Base-by-base conservation (phyloP, 92 coral and sea anemone genomes). In the Zoanthus solanderi region DNA sequence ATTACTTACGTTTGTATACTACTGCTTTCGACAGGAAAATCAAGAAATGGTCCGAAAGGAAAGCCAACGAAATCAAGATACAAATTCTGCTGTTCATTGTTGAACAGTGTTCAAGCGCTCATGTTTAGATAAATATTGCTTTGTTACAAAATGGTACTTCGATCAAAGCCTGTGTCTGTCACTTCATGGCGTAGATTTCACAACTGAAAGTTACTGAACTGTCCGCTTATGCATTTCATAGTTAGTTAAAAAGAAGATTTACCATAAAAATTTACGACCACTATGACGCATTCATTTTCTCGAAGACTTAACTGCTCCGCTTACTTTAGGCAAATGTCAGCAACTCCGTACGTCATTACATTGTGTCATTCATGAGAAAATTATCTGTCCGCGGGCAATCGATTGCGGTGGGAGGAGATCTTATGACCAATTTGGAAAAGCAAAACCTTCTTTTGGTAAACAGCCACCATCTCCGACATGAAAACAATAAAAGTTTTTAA, bases 1-100 rank as follows among this genome's bases (percentile, higher is more conserved):
- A 30, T 17, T 45, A 81, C 85, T 81, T 63, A 81, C 85, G 75
- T 65, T 81, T 81, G 63, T 81, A 81, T 50, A 44, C 18, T 48
- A 17, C 53, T 45, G 85, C 75, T 31, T 12, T 47, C 60, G 71
- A 71, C 17, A 14, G 34, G 9, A 45, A 32, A 10, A 80, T 56
- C 57, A 52, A 30, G 68, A n/a, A 81, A 28, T 57, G 44, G 61
- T 47, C 46, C 23, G 61, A 44, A 81, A 81, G 85, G 23, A 81
- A 81, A 11, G 44, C 60, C 58, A 81, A 23, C 23, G 23, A 52
- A 67, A 81, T 14, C 58, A 66, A 17, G 56, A 17, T 47, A 10
- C 18, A n/a, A 65, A 81, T 67, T 30, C 46, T 30, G 44, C 46
- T 53, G 61, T 67, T 81, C 85, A 81, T 81, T 47, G 23, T 66